Evolutionary conservation across 2,797 vertebrate genomes (phyloP).

Genomic region (Anolis apletophallus): DNA sequence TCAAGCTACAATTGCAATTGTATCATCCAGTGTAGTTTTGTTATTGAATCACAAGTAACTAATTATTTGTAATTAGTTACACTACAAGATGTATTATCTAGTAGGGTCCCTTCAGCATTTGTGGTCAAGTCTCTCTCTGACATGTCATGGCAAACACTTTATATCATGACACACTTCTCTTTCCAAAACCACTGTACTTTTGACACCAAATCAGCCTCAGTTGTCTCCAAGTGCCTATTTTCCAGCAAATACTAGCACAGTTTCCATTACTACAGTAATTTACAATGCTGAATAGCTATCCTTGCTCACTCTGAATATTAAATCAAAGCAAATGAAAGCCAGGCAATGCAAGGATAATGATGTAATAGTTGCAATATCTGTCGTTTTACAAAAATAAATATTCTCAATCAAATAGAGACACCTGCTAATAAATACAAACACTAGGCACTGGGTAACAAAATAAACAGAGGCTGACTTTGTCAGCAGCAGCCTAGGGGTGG

Average conservation of each 20-base stretch:
- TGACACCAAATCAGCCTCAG: neutral
- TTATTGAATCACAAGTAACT: neutral
- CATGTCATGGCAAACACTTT: neutral
- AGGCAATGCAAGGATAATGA: neutral
- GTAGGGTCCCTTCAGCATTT: neutral
- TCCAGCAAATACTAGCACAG: neutral
- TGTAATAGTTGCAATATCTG: neutral
- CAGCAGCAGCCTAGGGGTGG: neutral
- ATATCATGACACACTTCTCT: neutral
- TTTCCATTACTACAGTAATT: neutral
- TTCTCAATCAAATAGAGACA: constrained; percentile 16
- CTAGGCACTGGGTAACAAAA: neutral
- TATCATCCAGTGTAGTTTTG: neutral
- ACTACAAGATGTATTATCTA: neutral
- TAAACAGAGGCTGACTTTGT: neutral
- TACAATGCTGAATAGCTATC: neutral
- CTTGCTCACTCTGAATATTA: neutral
- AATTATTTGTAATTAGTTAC: neutral
- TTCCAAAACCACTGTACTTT: neutral
- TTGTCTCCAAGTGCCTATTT: neutral
- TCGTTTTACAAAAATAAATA: constrained; percentile 13
- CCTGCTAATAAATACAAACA: constrained; percentile 7
- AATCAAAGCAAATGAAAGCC: constrained; percentile 11
- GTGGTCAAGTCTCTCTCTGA: neutral
- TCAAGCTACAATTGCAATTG: neutral